Evolutionary conservation across 2,888 invertebrate species (phyloP).

Genomic region (Asteroscopus sphinx): DNA sequence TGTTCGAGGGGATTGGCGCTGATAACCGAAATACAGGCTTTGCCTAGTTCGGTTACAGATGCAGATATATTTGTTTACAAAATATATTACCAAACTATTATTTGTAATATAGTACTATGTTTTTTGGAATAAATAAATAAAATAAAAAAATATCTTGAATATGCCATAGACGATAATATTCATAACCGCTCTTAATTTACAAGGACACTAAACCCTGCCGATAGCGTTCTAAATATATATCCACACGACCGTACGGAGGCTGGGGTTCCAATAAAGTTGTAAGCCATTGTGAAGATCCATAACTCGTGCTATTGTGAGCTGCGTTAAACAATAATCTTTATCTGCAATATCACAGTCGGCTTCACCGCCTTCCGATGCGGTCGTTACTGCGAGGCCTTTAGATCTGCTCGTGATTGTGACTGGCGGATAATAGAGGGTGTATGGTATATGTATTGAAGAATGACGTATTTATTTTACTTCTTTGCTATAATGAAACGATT

Average conservation of each 20-base stretch:
- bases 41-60: too few species aligned
- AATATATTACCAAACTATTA: too few species aligned
- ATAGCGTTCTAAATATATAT: constrained; percentile 41
- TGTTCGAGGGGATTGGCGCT: too few species aligned
- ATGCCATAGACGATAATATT: constrained; percentile 7
- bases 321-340: constrained; percentile 68
- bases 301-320: constrained; percentile 57
- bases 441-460: not conserved
- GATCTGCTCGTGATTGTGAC: constrained; percentile 11
- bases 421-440: constrained; percentile 7
- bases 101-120: too few species aligned
- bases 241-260: constrained; percentile 6
- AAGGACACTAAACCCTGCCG: constrained; percentile 29
- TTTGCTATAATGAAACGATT: too few species aligned
- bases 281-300: constrained; percentile 47
- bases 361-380: constrained; percentile 56
- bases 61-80: too few species aligned
- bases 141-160: not conserved
- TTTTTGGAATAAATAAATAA: too few species aligned
- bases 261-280: constrained; percentile 45
- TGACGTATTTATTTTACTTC: too few species aligned
- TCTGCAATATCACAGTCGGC: constrained; percentile 59
- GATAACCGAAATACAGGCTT: too few species aligned
- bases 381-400: constrained; percentile 25
- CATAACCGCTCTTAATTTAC: constrained; percentile 12